Percentiles rank a stretch among this genome's conserved stretches.
phyloP scores from a whole-genome alignment of 2,113 vertebrate species.

The Nothoprocta pentlandii region DNA sequence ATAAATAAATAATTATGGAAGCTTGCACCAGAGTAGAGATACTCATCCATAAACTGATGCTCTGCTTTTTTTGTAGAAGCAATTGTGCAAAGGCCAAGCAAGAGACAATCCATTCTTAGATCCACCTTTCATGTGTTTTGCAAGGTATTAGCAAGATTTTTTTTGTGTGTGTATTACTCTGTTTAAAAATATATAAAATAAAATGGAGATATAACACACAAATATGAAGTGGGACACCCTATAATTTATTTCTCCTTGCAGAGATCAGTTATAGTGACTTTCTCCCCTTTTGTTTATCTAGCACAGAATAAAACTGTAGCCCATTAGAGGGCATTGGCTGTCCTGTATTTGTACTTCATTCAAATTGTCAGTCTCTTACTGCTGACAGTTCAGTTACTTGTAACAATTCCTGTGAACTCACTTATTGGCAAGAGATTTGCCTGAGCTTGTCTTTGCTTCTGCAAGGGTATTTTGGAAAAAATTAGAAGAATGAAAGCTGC shows the following conservation, averaged over 20 bases:
- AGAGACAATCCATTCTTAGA: neutral
- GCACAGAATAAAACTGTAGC: slow-evolving; percentile 4
- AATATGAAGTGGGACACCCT: neutral
- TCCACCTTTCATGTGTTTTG: neutral
- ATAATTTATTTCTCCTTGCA: neutral
- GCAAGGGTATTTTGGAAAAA: slow-evolving; percentile 56
- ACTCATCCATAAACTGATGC: neutral
- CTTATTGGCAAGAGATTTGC: slow-evolving; percentile 65
- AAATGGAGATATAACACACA: neutral
- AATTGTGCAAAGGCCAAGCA: neutral
- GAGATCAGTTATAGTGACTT: neutral
- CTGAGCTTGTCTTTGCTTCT: slow-evolving; percentile 61
- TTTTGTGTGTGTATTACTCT: neutral
- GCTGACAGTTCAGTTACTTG: slow-evolving; percentile 42
- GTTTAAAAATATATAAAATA: neutral
- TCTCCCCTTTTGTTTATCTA: neutral
- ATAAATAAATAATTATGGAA: neutral
- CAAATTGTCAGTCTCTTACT: neutral
- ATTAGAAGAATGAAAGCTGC: slow-evolving; percentile 48
- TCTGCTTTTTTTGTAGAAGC: neutral
- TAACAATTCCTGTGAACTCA: slow-evolving; percentile 62
- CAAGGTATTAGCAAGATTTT: neutral
- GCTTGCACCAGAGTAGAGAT: neutral
- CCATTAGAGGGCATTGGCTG: slow-evolving; percentile 41
- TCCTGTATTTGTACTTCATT: slow-evolving; percentile 30